Percentiles rank a stretch among this genome's conserved stretches.
Conservation (phyloP, 2,888 invertebrate species). For the Emesis furor region DNA sequence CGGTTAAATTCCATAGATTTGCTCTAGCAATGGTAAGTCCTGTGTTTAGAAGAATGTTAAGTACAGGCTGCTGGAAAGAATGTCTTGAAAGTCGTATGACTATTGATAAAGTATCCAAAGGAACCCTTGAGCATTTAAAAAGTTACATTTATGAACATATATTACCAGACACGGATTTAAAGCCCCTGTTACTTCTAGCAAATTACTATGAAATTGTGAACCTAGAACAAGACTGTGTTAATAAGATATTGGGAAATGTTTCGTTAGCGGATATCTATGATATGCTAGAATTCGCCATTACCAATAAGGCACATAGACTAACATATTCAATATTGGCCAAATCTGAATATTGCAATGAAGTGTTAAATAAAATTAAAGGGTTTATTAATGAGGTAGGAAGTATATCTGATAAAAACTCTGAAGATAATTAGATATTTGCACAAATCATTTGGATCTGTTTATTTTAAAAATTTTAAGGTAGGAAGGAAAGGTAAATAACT, state of each 20-base stretch:
- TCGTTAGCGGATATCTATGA: not conserved
- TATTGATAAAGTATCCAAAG: not conserved
- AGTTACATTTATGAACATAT: not conserved
- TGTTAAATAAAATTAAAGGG: no score
- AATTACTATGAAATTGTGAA: constrained; percentile 4
- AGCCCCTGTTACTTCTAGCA: not conserved
- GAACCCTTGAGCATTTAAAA: not conserved
- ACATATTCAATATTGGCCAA: not conserved
- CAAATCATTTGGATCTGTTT: no score
- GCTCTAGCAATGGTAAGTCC: constrained; percentile 81
- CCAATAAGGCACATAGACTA: not conserved
- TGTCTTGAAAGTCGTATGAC: not conserved
- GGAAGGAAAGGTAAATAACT: no score
- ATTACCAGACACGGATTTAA: not conserved
- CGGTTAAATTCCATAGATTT: constrained; percentile 79
- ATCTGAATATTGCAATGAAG: no score
- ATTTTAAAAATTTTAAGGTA: no score
- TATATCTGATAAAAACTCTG: no score
- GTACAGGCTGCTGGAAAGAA: constrained; percentile 77
- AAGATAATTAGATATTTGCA: no score
- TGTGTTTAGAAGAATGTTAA: constrained; percentile 79
- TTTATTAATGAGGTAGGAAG: no score
- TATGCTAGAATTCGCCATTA: not conserved
- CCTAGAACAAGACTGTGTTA: not conserved
- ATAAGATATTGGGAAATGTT: not conserved